Base-by-base conservation (phyloP, 2,113 vertebrate species). In the Phaethon lepturus region DNA sequence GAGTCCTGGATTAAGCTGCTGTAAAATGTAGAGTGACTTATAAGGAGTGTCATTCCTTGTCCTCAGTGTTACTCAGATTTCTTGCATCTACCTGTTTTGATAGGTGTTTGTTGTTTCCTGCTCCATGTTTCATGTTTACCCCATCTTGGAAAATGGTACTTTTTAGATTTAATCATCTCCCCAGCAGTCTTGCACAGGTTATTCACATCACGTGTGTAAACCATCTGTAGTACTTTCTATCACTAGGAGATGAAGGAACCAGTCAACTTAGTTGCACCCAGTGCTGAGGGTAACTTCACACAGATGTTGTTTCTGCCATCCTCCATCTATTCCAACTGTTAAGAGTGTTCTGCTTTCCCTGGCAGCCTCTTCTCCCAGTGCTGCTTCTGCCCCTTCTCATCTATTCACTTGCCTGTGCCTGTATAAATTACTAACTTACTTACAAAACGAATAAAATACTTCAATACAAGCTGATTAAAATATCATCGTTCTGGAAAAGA, bases 281-380 rank as follows among this genome's bases (percentile, higher is more conserved):
- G 14, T 2, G 0, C 26, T 10, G 4, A 81, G 0, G 0, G 19
- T n/a, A 95, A 78, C 66, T 71, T 77, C 52, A 67, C 12, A 62
- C 1, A 58, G 28, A 11, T 13, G 6, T 44, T 29, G 20, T 25
- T 95, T 86, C 31, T 75, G 38, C 47, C 17, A 47, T 44, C 5
- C 6, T 56, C 18, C 9, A 22, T 19, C 35, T 72, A 60, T 20
- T 72, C 40, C 33, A 77, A 33, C 19, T 6, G 9, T 19, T 42
- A 73, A 56, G 5, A 76, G 18, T 4, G 1, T 9, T 76, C 16
- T 64, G 25, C 18, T 53, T 93, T 52, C 42, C 33, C 24, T 47
- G 10, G 10, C 63, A 78, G 33, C 13, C 40, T 79, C n/a, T 60
- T 64, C 25, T 78, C 18, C 16, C 26, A 35, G 7, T 20, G 35